Conservation (phyloP, 2,888 invertebrate genomes). For the Ditula angustiorana region DNA sequence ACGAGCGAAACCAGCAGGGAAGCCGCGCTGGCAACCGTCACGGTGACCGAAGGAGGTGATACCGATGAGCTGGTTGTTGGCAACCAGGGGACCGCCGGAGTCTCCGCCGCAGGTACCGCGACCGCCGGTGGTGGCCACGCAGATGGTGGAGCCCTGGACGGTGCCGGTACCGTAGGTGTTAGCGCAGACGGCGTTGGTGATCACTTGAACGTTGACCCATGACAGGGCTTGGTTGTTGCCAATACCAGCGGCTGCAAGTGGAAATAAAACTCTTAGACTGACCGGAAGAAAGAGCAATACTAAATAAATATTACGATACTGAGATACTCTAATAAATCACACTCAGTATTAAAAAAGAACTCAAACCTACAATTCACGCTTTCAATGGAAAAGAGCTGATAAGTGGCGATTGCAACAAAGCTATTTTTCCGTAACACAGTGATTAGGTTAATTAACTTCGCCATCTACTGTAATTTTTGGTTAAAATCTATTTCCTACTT, state of each 20-base stretch:
- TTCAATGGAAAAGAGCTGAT: no score
- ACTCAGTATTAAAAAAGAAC: no score
- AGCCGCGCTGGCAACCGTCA: conserved; percentile 56
- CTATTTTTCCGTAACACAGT: no score
- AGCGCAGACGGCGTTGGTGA: conserved; percentile 46
- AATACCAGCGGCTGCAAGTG: conserved; percentile 45
- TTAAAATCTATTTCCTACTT: no score
- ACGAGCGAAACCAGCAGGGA: conserved; percentile 37
- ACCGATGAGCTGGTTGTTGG: conserved; percentile 51
- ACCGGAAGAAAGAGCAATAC: neutral
- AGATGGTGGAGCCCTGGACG: conserved; percentile 29
- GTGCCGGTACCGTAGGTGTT: neutral
- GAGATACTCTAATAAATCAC: no score
- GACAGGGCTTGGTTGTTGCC: conserved; percentile 54
- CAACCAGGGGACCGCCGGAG: conserved; percentile 40
- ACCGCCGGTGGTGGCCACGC: conserved; percentile 37
- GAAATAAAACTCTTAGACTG: neutral
- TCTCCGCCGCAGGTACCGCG: conserved; percentile 42
- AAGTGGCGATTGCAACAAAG: no score
- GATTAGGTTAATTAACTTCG: no score
- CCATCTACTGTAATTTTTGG: no score
- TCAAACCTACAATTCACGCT: no score
- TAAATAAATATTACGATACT: no score
- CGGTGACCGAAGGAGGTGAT: conserved; percentile 63
- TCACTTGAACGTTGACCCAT: conserved; percentile 60